A percentile compares a stretch with the other conserved stretches of the same genome.
These are phyloP conservation scores for Nezara viridula DNA, from an alignment of 2,888 invertebrate genomes.

Conservation along the genomic window DNA sequence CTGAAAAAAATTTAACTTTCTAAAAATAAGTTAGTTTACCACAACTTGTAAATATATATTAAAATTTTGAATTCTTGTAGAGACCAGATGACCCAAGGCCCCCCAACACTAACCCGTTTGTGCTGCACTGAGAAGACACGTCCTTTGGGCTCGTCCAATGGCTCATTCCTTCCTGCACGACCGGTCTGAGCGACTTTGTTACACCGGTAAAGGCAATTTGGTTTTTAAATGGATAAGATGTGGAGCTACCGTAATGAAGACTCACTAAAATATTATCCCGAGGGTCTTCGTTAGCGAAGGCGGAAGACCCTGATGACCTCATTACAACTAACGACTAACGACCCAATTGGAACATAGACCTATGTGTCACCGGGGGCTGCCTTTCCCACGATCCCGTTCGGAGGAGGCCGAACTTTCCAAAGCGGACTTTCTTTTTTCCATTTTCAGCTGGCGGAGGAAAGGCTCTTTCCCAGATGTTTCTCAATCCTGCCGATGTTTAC, in stretches of 20 bases:
- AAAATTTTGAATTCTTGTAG: not conserved
- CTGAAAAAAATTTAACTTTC: too few relatives aligned
- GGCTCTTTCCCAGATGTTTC: not conserved
- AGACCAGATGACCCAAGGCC: not conserved
- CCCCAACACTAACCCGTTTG: not conserved
- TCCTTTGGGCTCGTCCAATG: not conserved
- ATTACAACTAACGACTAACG: slow-evolving; percentile 40
- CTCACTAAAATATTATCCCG: slow-evolving; percentile 25
- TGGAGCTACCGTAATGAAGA: slow-evolving; percentile 23
- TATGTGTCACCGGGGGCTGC: not conserved
- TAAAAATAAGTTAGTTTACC: too few relatives aligned
- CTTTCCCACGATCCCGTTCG: slow-evolving; percentile 3
- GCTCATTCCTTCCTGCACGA: not conserved
- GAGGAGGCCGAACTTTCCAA: not conserved
- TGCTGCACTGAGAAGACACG: not conserved
- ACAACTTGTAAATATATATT: not conserved
- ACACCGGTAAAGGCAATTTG: not conserved
- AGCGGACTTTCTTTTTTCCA: slow-evolving; percentile 30
- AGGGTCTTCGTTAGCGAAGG: slow-evolving; percentile 25
- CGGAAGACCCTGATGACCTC: slow-evolving; percentile 38
- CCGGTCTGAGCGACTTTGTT: slow-evolving; percentile 32
- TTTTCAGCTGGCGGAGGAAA: not conserved
- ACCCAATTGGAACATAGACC: slow-evolving; percentile 38
- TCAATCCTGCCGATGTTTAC: not conserved
- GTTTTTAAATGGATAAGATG: slow-evolving; percentile 39